These are phyloP conservation scores for Poeciliopsis prolifica DNA, from an alignment of 2,113 vertebrate species.

Conservation along the genomic window DNA sequence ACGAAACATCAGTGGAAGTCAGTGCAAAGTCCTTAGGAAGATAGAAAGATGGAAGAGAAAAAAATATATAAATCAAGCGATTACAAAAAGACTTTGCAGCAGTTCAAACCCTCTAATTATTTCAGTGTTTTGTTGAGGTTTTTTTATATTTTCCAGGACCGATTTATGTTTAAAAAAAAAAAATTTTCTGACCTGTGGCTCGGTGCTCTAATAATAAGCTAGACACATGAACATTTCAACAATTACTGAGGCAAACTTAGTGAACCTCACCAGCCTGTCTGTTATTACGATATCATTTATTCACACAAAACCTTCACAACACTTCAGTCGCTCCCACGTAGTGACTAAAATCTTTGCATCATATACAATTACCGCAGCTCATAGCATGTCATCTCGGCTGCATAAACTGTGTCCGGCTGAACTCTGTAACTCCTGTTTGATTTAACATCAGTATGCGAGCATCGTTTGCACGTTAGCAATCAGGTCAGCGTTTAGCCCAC, in stretches of 20 bases:
- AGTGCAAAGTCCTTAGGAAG: no score
- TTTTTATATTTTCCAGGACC: neutral
- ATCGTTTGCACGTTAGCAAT: slow-evolving; percentile 2
- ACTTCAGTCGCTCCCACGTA: neutral
- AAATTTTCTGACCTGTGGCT: neutral
- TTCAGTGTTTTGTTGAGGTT: neutral
- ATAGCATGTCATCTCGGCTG: neutral
- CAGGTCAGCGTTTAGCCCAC: neutral
- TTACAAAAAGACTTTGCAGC: no score
- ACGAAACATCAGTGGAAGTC: no score
- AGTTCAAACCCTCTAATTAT: neutral
- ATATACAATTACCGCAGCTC: neutral
- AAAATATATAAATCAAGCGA: no score
- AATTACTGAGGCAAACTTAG: neutral
- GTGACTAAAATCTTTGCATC: neutral
- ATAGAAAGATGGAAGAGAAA: no score
- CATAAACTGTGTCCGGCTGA: neutral
- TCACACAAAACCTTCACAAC: neutral
- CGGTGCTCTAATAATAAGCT: neutral
- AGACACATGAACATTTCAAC: neutral
- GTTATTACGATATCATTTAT: neutral
- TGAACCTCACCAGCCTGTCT: neutral
- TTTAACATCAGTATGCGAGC: neutral
- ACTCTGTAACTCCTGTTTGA: neutral
- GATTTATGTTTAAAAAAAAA: no score